Base-by-base conservation (phyloP, 1,140 invertebrate species). In the Drosophila varians region DNA sequence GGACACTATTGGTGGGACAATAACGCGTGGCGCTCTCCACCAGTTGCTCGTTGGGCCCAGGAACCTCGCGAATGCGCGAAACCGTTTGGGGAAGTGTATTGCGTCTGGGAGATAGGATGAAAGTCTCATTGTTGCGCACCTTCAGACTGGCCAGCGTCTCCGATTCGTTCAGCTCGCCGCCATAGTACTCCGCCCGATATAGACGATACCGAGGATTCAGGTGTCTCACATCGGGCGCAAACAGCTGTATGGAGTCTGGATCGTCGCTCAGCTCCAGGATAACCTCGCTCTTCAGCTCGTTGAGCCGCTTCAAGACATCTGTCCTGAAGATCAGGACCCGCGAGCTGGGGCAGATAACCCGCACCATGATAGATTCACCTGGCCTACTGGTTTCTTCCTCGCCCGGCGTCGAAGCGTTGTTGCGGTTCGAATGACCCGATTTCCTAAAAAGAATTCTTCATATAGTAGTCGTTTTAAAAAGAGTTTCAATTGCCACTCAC, bases 341-440 rank as follows among this genome's bases (percentile, higher is more conserved):
- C 4, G 90, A 90, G 9, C 78, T 91, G 8, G 90, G 90, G 56
- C 90, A 90, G 21, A 91, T 86, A 5, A 91, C 79, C 12, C 87
- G 89, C 31, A 90, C 77, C 5, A 57, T 74, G 11, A 90, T 89
- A 4, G 52, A 58, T 21, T 82, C 69, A 4, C 64, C 68, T 4
- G 48, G 5, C 18, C 53, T 23, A 3, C 11, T 14, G 8, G 61
- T 52, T n/a, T 54, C 36, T n/a, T 62, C 19, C 16, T 48, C 46
- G 19, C 40, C 42, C 19, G 65, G 31, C 12, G 65, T 53, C 1
- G 56, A 8, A 26, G 36, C 3, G 40, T 43, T 19, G 23, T 62
- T 60, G 7, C 75, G 68, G 11, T 12, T 62, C 23, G 69, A 52
- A 19, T 71, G 31, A 45, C 42, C 43, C 69, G 65, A 53, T 70